Percentiles rank a stretch among this genome's conserved stretches.
These are phyloP conservation scores for Mesaphorura yosii DNA, from an alignment of 1,140 invertebrate species.

Conservation along the genomic window DNA sequence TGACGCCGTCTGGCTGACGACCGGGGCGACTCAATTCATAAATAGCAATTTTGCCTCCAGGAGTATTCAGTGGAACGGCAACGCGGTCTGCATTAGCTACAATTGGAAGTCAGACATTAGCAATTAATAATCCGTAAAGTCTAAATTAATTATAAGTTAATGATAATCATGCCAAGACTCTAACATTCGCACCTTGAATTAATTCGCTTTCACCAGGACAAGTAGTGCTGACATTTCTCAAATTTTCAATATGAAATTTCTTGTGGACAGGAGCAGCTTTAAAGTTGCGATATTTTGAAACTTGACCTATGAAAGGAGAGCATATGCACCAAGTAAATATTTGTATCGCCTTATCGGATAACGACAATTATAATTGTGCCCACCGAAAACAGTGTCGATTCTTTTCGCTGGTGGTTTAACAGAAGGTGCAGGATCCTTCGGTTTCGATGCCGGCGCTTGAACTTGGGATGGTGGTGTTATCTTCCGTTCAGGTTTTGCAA, in stretches of 20 bases:
- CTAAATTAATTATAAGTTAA: neutral
- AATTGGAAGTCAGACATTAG: conserved; percentile 24
- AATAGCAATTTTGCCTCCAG: conserved; percentile 78
- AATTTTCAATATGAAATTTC: conserved; percentile 81
- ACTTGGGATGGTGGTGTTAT: conserved; percentile 12
- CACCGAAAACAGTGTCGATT: conserved; percentile 75
- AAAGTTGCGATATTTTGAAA: conserved; percentile 84
- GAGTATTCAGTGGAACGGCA: conserved; percentile 72
- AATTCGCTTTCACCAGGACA: conserved; percentile 88
- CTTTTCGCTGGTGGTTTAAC: conserved; percentile 50
- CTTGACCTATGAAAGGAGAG: conserved; percentile 52
- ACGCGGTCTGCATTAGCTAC: conserved; percentile 69
- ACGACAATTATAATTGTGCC: conserved; percentile 20
- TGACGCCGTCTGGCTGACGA: conserved; percentile 62
- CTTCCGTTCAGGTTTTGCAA: conserved; percentile 28
- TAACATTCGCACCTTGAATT: conserved; percentile 63
- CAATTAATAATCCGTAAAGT: neutral
- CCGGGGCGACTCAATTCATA: conserved; percentile 70
- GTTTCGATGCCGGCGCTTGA: neutral
- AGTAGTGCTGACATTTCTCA: conserved; percentile 77
- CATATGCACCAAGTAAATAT: too few species aligned
- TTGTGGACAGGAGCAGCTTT: conserved; percentile 82
- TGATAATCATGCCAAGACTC: neutral
- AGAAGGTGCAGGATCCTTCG: neutral
- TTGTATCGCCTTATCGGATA: conserved; percentile 7